Evolutionary conservation across 64 coral and sea anemone species (phyloP).

Genomic region (Acropora tenuis): DNA sequence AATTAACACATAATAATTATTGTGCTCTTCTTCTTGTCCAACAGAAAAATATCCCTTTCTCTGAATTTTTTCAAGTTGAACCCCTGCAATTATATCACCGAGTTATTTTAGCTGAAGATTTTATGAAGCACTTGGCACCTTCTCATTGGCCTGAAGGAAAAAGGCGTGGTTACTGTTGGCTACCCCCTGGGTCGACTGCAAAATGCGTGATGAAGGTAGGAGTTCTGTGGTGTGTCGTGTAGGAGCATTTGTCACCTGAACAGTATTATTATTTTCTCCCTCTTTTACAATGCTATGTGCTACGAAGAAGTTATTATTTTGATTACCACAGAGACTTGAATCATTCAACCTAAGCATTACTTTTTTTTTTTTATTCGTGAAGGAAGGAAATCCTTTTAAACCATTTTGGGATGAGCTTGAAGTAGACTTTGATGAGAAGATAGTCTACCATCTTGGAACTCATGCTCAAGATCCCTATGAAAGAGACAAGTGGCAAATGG

Average conservation of each 20-base stretch:
- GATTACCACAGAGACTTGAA: no score
- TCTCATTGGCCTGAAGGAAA: conserved; percentile 78
- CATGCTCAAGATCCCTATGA: conserved; percentile 57
- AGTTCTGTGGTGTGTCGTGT: no score
- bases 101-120: conserved; percentile 85
- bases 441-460: conserved; percentile 76
- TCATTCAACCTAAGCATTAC: no score
- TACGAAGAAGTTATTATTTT: no score
- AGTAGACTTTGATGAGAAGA: conserved; percentile 88
- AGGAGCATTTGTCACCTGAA: no score
- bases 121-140: conserved; percentile 70
- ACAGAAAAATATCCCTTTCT: conserved; percentile 92
- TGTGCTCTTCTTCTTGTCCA: not conserved
- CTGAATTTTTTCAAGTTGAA: conserved; percentile 87
- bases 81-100: conserved; percentile 77
- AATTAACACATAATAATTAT: not conserved
- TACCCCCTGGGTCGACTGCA: conserved; percentile 54
- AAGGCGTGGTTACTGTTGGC: conserved; percentile 84
- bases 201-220: conserved; percentile 85
- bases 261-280: not conserved
- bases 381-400: conserved; percentile 91
- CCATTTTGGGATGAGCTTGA: conserved; percentile 92
- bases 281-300: no score
- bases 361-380: not conserved
- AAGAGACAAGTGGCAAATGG: conserved; percentile 67